Evolutionary conservation across 2,113 vertebrate species (phyloP), one percentile per base, ranked within the genome.

Genomic region (Sminthopsis crassicaudata): DNA sequence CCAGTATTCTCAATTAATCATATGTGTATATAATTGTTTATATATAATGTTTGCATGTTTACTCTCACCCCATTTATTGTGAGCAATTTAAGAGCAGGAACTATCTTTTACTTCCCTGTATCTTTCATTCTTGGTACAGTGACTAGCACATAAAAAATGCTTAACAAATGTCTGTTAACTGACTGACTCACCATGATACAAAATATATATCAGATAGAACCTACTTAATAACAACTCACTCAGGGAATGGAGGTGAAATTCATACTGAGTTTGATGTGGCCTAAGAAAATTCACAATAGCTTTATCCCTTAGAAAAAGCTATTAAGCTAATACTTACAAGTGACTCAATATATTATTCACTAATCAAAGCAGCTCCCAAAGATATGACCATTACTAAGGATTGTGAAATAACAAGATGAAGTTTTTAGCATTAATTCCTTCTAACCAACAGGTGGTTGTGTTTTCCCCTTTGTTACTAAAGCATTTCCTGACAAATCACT

Each of bases 231-330:
- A 93, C 76, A 46, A 23, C 3, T 67, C 53, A 92, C 76, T 95
- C 48, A 95, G 42, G 11, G 14, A 57, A 92, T 26, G 88, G 6
- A 42, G 76, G 89, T 95, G 88, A 96, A 96, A 93, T 93, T 92
- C 76, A 36, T 91, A 19, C 2, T 88, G 94, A 95, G 53, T 27
- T 76, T 93, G 30, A 89, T 89, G 53, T 90, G 92, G 90, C 90
- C 95, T 90, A 52, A 53, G 84, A 95, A 26, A 96, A 91, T 36
- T 96, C 89, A 95, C 89, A 96, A 84, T 93, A 48, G 93, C 96
- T 94, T 95, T 90, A 96, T 96, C 60, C 89, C 51, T 23, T 84
- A 92, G 90, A 48, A 54, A 94, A 95, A 67, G 52, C 57, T 60
- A 91, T 50, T 96, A 96, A 95, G 57, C 24, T 48, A 95, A 84